These are phyloP conservation scores for Polymixis lichenea DNA, from an alignment of 2,888 invertebrate genomes.

Conservation along the genomic window DNA sequence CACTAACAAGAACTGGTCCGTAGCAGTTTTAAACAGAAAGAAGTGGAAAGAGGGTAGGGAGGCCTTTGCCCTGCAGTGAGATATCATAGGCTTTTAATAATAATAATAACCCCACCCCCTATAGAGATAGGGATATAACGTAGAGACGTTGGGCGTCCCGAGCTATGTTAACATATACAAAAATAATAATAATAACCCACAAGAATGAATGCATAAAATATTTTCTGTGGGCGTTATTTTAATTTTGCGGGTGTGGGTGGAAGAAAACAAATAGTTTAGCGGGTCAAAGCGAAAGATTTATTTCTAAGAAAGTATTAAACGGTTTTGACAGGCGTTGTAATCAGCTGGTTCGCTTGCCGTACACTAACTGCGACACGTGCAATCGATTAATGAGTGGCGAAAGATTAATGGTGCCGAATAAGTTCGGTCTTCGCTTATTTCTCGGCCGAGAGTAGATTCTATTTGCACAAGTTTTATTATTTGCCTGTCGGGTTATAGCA, in stretches of 20 bases:
- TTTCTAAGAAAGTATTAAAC: constrained; percentile 48
- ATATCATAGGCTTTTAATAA: too few relatives aligned
- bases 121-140: too few relatives aligned
- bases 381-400: constrained; percentile 78
- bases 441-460: constrained; percentile 65
- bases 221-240: too few relatives aligned
- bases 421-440: constrained; percentile 73
- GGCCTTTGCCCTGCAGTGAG: too few relatives aligned
- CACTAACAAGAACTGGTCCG: too few relatives aligned
- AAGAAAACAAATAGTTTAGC: neutral
- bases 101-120: too few relatives aligned
- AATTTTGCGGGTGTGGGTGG: neutral
- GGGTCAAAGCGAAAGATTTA: constrained; percentile 24
- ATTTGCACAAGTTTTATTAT: constrained; percentile 68
- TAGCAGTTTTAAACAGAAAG: too few relatives aligned
- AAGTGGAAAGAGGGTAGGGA: too few relatives aligned
- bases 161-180: too few relatives aligned
- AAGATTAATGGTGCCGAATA: constrained; percentile 82
- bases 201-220: too few relatives aligned
- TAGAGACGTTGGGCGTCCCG: too few relatives aligned
- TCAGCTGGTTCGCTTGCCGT: constrained; percentile 72
- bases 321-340: constrained; percentile 71
- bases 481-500: neutral
- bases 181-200: too few relatives aligned
- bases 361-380: constrained; percentile 76